These are phyloP conservation scores for Stomatorhinus ivindoensis DNA, from an alignment of 2,113 vertebrate species.

Conservation along the genomic window DNA sequence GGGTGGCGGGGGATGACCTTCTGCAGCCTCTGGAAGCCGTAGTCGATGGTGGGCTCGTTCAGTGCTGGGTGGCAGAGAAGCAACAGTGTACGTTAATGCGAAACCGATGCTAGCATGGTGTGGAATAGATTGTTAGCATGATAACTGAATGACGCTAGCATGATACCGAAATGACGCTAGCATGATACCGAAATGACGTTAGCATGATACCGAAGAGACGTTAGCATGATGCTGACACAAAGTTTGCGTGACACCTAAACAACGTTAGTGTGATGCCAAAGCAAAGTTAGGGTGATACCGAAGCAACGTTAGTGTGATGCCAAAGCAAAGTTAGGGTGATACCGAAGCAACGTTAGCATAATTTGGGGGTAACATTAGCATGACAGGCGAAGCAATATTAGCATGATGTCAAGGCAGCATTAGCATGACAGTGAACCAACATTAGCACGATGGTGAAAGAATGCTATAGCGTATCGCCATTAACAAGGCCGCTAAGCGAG, in stretches of 20 bases:
- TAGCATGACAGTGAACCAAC: background rate
- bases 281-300: fast-evolving
- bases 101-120: background rate
- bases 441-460: background rate
- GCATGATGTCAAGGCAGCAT: no score
- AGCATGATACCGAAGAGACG: background rate
- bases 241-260: fast-evolving
- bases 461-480: background rate
- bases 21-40: slow-evolving; percentile 92
- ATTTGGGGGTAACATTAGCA: no score
- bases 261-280: background rate
- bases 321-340: background rate
- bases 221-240: no score
- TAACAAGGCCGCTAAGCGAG: background rate
- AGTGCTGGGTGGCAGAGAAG: slow-evolving; percentile 64
- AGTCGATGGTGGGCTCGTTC: slow-evolving; percentile 96
- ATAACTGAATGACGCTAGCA: background rate
- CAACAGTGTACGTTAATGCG: background rate
- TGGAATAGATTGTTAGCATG: background rate
- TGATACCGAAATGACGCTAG: background rate
- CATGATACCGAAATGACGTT: background rate
- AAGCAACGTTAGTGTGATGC: background rate
- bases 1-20: slow-evolving; percentile 94
- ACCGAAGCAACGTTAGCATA: background rate
- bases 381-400: no score